phyloP scores from a whole-genome alignment of 2,113 vertebrate species.

The Atlantisia rogersi region DNA sequence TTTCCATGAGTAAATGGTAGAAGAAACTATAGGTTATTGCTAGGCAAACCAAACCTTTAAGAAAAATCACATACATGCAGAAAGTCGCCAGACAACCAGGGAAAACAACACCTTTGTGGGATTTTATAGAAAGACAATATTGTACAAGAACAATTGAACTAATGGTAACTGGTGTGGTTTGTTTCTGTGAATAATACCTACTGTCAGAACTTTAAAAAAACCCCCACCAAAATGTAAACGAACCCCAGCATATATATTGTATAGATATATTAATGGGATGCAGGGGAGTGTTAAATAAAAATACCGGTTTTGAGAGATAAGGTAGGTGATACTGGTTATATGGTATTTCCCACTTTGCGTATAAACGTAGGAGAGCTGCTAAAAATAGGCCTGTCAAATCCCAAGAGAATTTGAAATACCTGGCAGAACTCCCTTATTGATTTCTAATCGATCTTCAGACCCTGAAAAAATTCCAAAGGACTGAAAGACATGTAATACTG shows the following conservation, averaged over 20 bases:
- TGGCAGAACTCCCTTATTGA: conserved; percentile 12
- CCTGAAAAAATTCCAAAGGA: background rate
- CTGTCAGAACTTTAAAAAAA: background rate
- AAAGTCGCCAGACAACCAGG: background rate
- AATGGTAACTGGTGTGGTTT: background rate
- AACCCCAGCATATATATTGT: background rate
- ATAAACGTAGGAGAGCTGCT: background rate
- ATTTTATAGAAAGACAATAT: background rate
- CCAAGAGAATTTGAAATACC: background rate
- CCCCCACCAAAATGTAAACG: too few species aligned
- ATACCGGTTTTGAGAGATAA: background rate
- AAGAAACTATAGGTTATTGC: background rate
- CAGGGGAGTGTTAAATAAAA: background rate
- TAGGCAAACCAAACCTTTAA: background rate
- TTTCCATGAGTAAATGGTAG: background rate
- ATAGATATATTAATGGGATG: background rate
- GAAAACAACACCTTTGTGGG: background rate
- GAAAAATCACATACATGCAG: background rate
- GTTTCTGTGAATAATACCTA: background rate
- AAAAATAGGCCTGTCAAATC: background rate
- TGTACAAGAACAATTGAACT: background rate
- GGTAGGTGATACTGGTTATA: background rate
- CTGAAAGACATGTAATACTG: background rate
- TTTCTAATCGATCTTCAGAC: background rate
- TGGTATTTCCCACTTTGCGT: background rate